Conservation (phyloP, 1,140 invertebrate species). For the Drosophila elegans region DNA sequence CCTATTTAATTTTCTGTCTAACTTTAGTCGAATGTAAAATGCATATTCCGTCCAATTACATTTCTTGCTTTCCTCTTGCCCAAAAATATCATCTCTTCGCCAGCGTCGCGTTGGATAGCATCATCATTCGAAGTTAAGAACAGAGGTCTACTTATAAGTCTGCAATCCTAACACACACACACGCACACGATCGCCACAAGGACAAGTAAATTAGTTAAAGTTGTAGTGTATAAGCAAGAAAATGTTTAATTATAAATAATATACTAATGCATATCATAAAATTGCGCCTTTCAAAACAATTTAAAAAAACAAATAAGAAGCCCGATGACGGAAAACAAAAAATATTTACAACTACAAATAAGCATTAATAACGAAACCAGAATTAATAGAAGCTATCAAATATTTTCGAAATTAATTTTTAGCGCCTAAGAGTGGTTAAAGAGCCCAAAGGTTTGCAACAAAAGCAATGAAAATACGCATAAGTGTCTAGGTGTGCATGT, state of each 20-base stretch:
- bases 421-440: conserved; percentile 30
- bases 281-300: conserved; percentile 82
- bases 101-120: conserved; percentile 31
- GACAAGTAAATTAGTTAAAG: conserved; percentile 51
- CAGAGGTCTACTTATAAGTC: conserved; percentile 54
- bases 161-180: conserved; percentile 41
- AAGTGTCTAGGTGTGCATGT: conserved; percentile 19
- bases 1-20: conserved; percentile 50
- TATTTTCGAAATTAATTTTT: conserved; percentile 82
- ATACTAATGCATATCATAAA: conserved; percentile 85
- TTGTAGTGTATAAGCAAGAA: conserved; percentile 50
- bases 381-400: conserved; percentile 68
- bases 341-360: conserved; percentile 78
- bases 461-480: conserved; percentile 57
- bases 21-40: conserved; percentile 76
- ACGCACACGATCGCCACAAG: conserved; percentile 33
- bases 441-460: conserved; percentile 47
- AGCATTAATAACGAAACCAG: conserved; percentile 53
- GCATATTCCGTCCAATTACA: conserved; percentile 82
- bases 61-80: conserved; percentile 80
- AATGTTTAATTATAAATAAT: conserved; percentile 67
- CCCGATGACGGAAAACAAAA: conserved; percentile 48
- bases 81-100: conserved; percentile 34
- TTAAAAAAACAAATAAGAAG: conserved; percentile 39
- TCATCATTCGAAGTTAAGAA: conserved; percentile 41